Percentiles rank a stretch among this genome's conserved stretches.
Conservation (phyloP, 2,113 vertebrate genomes). For the Chauna torquata region DNA sequence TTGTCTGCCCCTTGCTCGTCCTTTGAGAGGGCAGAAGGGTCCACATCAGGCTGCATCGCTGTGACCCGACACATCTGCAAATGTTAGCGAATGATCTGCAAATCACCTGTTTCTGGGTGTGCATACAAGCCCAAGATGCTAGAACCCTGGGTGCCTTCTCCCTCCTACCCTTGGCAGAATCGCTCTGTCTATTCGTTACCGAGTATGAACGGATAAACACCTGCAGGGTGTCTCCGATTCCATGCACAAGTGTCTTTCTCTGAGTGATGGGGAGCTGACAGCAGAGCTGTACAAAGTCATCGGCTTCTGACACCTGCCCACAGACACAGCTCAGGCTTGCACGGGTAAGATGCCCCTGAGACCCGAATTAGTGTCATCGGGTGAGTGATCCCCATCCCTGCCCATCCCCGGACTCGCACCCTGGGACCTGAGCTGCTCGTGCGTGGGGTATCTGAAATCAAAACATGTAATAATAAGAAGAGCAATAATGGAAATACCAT, state of each 20-base stretch:
- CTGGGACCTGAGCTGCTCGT: neutral
- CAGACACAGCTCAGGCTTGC: accelerated
- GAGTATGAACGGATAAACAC: neutral
- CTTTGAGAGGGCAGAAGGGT: neutral
- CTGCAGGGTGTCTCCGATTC: neutral
- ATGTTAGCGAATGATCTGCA: neutral
- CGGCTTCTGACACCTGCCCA: neutral
- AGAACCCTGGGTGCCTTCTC: neutral
- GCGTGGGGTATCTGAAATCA: neutral
- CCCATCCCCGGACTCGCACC: too few relatives aligned
- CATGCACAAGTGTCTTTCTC: neutral
- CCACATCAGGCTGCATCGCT: accelerated
- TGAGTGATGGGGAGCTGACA: neutral
- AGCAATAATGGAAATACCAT: neutral
- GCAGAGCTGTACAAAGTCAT: neutral
- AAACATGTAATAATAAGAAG: neutral
- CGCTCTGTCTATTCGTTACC: neutral
- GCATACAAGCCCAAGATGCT: accelerated
- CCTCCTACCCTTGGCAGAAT: neutral
- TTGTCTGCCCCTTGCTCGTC: accelerated
- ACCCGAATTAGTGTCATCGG: accelerated
- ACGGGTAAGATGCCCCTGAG: accelerated
- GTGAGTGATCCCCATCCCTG: neutral
- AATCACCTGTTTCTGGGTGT: neutral
- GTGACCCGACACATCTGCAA: neutral